Evolutionary conservation across 2,113 vertebrate species (phyloP).

Genomic region (Chaenogobius annularis): DNA sequence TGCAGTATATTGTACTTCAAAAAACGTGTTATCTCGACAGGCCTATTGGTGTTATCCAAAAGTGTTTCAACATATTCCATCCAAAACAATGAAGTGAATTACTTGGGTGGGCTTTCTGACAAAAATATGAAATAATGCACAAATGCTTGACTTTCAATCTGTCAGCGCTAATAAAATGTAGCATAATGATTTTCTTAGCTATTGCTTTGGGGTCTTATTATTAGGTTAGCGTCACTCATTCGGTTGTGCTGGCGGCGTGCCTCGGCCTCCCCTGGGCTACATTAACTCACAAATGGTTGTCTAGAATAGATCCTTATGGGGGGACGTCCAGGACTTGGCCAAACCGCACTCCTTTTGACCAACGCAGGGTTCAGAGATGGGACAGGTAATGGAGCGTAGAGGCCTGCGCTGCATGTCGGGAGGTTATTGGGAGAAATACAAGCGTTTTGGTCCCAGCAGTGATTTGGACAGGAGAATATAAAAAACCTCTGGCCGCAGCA

Average conservation of each 20-base stretch:
- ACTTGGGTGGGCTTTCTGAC: background rate
- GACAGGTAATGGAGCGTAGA: conserved; percentile 2
- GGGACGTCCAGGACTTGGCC: background rate
- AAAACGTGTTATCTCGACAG: no score
- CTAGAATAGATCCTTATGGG: background rate
- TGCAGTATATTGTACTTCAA: no score
- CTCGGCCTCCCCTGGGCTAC: background rate
- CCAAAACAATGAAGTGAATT: background rate
- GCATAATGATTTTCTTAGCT: conserved; percentile 1
- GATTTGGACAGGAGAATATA: background rate
- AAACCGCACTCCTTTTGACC: background rate
- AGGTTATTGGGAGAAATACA: background rate
- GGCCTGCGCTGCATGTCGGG: background rate
- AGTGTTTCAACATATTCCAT: background rate
- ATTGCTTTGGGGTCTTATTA: background rate
- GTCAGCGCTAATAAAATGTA: conserved; percentile 7
- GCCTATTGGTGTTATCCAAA: background rate
- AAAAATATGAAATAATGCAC: background rate
- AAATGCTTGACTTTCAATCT: conserved; percentile 4
- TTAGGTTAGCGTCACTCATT: conserved; percentile 9
- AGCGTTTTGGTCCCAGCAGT: background rate
- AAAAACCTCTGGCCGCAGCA: background rate
- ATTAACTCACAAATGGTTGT: background rate
- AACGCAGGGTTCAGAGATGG: background rate
- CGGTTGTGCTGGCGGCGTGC: background rate